A percentile compares a stretch with the other conserved stretches of the same genome.
These are phyloP conservation scores for Leuciscus idus DNA, from an alignment of 2,113 vertebrate genomes.

Conservation along the genomic window DNA sequence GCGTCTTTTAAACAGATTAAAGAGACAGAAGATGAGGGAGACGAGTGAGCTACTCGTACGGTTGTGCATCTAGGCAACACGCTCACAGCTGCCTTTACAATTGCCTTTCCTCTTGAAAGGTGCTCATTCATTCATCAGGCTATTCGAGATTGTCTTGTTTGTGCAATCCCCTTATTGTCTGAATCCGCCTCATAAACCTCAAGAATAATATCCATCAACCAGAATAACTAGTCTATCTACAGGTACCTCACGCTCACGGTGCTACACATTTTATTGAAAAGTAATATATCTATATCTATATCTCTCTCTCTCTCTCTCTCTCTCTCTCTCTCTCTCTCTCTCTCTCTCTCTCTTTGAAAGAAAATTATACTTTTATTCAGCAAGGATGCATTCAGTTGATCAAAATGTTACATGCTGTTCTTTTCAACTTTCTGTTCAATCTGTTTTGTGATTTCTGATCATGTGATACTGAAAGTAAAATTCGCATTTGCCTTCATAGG, in stretches of 20 bases:
- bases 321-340: too few species aligned
- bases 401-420: too few species aligned
- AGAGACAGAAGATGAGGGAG: conserved; percentile 29
- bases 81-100: conserved; percentile 2
- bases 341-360: too few species aligned
- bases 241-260: not conserved
- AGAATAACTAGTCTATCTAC: not conserved
- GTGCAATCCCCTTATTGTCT: not conserved
- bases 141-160: not conserved
- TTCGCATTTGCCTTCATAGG: too few species aligned
- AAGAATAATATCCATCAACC: not conserved
- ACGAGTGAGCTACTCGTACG: not conserved
- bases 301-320: too few species aligned
- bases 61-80: not conserved
- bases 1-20: conserved; percentile 46
- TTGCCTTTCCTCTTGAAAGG: conserved; percentile 8
- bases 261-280: not conserved
- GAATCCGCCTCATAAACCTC: not conserved
- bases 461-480: too few species aligned
- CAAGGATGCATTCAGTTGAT: too few species aligned
- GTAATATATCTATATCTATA: not conserved
- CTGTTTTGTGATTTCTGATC: too few species aligned
- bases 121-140: not conserved
- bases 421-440: too few species aligned
- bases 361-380: too few species aligned